A percentile compares a stretch with the other conserved stretches of the same genome.
These are phyloP conservation scores for Latrodectus hesperus DNA, from an alignment of 2,888 invertebrate genomes.

Conservation along the genomic window DNA sequence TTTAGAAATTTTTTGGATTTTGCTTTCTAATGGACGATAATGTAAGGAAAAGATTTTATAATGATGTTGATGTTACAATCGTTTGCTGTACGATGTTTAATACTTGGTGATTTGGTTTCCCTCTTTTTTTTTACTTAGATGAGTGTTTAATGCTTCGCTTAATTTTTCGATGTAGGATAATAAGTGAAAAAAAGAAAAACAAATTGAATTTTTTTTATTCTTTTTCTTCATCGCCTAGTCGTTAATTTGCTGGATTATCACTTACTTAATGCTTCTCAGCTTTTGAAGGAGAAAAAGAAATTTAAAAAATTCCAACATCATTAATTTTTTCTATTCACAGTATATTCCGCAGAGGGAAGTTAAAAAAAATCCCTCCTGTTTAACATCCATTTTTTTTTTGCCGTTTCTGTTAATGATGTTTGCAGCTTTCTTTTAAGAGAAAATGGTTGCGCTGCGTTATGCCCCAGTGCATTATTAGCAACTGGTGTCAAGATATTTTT, in stretches of 20 bases:
- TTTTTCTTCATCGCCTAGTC: background rate
- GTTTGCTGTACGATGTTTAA: background rate
- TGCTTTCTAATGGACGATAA: slow-evolving; percentile 19
- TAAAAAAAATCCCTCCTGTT: background rate
- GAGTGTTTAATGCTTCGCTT: slow-evolving; percentile 17
- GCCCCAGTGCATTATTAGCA: slow-evolving; percentile 5
- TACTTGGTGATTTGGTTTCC: slow-evolving; percentile 7
- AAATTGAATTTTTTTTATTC: background rate
- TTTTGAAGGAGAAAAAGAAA: slow-evolving; percentile 5
- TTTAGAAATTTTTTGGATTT: background rate
- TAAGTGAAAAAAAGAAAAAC: background rate
- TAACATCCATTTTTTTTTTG: background rate
- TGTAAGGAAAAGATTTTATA: slow-evolving; percentile 1
- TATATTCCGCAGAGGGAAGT: background rate
- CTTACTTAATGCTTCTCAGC: slow-evolving; percentile 44
- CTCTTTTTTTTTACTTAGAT: slow-evolving; percentile 3
- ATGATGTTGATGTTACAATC: slow-evolving; percentile 11
- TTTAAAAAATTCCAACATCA: slow-evolving; percentile 19
- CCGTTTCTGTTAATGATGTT: slow-evolving; percentile 27
- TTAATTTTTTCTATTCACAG: slow-evolving; percentile 33
- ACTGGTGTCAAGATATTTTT: slow-evolving; percentile 32
- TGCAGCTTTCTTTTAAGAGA: slow-evolving; percentile 1
- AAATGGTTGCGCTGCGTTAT: slow-evolving; percentile 12
- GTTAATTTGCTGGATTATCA: slow-evolving; percentile 59
- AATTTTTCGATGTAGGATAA: slow-evolving; percentile 15